Evolutionary conservation across 2,888 invertebrate species (phyloP), one percentile per base, ranked within the genome.

Genomic region (Bedellia somnulentella): DNA sequence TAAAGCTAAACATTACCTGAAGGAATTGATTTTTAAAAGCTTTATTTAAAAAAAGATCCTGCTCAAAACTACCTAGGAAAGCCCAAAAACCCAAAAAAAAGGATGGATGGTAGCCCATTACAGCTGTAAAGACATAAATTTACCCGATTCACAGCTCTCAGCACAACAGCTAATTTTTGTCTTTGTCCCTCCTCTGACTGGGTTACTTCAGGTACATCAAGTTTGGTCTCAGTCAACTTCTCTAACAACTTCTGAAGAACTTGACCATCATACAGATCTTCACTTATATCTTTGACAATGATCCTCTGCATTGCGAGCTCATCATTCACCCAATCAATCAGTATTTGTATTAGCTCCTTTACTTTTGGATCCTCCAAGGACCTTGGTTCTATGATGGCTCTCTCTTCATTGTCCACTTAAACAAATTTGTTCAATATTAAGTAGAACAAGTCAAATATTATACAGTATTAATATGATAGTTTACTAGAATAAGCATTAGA

Each of bases 261-360:
- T 76, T 98, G 97, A 0, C 98, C 98, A 78, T 99, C 98, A 63
- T 95, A 99, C 40, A 99, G 79, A 73, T 99, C 98, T 62, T 98
- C 96, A 42, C 92, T 92, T 27, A 99, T 85, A 46, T 94, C 87
- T 63, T 97, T 93, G 0, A 99, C 97, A 47, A 99, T 96, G 38
- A 99, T 99, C 49, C 99, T 80, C 48, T 98, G 93, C 40, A 89
- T 84, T 0, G 97, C 96, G 31, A 99, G 75, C 61, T 96, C 98
- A 73, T 98, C 96, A 62, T 99, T 99, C 32, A 99, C 91, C 99
- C 99, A 99, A 46, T 97, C 95, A 44, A 96, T 88, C 28, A 99
- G 75, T 22, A 96, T 87, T 45, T 82, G 81, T 30, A 92, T 86
- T 21, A 97, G 78, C 46, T 93, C 91, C 37, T 83, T 82, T 1